Evolutionary conservation across 2,797 vertebrate genomes (phyloP), one percentile per base, ranked within the genome.

Genomic region (Epinephelus malabaricus): DNA sequence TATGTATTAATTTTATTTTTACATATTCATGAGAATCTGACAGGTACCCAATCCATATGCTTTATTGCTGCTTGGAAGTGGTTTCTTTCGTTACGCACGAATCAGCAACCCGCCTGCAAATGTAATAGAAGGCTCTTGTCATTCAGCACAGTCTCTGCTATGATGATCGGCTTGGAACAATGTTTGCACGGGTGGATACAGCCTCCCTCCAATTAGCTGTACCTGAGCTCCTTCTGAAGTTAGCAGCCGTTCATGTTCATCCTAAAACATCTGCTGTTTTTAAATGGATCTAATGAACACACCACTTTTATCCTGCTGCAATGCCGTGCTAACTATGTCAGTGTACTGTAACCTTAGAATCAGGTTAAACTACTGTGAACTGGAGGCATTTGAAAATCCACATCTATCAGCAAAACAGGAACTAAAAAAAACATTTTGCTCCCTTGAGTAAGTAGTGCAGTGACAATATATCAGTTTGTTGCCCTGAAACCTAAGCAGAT

Each of bases 261-360:
- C 78, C 73, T 27, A 17, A 80, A 86, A 80, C 61, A 83, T 81
- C 69, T 86, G 66, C 69, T 76, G 55, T 53, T 70, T 71, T 69
- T 53, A 49, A 69, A 21, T 47, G 10, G 17, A 73, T 58, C 25
- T 34, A 55, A 59, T 59, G n/a, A 71, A 58, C 11, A 45, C 17
- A 61, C 18, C 0, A 2, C 21, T 53, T 72, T 25, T 34, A 21
- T 47, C 54, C 61, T 0, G 13, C 49, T 15, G 68, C 18, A 21
- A 54, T 50, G 40, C 18, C 8, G 18, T 18, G 15, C 23, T 25
- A 30, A 46, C 14, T 19, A 1, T 19, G 19, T 40, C 23, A 67
- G 58, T 12, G n/a, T 12, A 49, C 43, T 62, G 55, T 34, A 21
- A 58, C 17, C 56, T 40, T 38, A 61, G 25, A 38, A 63, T 59